Evolutionary conservation across 2,888 invertebrate species (phyloP), one percentile per base, ranked within the genome.

Genomic region (Laothoe populi): DNA sequence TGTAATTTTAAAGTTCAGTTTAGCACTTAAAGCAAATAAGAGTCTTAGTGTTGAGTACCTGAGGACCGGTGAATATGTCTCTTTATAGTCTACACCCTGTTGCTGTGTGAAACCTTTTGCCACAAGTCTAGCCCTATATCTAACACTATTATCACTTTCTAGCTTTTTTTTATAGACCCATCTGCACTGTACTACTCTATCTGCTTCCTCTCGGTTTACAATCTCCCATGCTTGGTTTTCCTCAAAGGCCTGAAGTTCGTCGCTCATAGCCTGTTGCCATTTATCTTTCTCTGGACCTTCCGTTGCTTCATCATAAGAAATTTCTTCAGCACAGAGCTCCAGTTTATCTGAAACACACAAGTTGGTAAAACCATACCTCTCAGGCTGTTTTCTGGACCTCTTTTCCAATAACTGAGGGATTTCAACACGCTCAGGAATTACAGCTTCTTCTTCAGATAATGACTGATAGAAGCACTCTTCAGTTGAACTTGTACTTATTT

Each of bases 211-310:
- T 8, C 16, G 49, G 16, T 63, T 62, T 2, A 71, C 69, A 0
- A 71, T 4, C 31, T 68, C 69, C 72, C 71, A 72, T 1, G 71
- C 67, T 58, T 69, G 7, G 23, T 65, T 69, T 0, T 73, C 66
- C 4, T 66, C 53, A 49, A 73, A 68, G 2, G 67, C 59, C 19
- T 70, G 38, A 5, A 71, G 35, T 53, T 73, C 69, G 11, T 72
- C 63, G 23, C 46, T 7, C 65, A 73, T 69, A 0, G 70, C 70
- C 21, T 59, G 40, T 16, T 38, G 0, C 75, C 71, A 75, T 23
- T 57, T 40, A 7, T 63, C 60, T 11, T 59, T 63, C 48, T 66
- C 59, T 53, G 65, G 57, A 44, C 70, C 65, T 57, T 61, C 35
- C 61, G 64, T 57, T 7, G 67, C 66, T 59, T 62, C 63, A 11